These are phyloP conservation scores for Boloria selene DNA, from an alignment of 2,888 invertebrate species.

Conservation along the genomic window DNA sequence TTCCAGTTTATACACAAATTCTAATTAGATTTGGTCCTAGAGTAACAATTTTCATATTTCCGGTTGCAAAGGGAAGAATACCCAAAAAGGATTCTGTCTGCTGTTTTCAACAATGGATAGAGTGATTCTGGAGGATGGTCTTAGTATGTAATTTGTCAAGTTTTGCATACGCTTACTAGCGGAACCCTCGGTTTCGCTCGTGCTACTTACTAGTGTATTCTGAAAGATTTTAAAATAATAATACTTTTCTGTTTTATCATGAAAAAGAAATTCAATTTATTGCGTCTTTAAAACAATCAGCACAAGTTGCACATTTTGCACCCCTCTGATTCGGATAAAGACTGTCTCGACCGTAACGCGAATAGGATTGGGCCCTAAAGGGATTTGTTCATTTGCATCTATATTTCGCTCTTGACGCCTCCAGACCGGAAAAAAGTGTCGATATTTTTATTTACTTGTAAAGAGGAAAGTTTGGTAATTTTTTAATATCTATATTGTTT, in stretches of 20 bases:
- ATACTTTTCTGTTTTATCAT: not conserved
- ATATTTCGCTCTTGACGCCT: constrained; percentile 16
- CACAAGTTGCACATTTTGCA: constrained; percentile 9
- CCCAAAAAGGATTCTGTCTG: no score
- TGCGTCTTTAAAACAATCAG: constrained; percentile 13
- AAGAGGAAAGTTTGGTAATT: not conserved
- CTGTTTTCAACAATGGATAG: no score
- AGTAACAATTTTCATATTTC: no score
- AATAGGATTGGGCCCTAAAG: constrained; percentile 34
- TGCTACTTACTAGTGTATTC: not conserved
- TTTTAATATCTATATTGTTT: not conserved
- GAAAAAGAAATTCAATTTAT: constrained; percentile 2
- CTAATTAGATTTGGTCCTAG: no score
- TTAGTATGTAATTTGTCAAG: no score
- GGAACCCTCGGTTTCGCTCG: no score
- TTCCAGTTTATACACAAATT: no score
- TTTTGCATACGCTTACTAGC: no score
- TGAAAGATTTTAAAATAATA: not conserved
- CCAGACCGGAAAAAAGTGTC: constrained; percentile 6
- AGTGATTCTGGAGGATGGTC: no score
- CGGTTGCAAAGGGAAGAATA: no score
- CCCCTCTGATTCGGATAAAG: constrained; percentile 15
- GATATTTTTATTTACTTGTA: constrained; percentile 15
- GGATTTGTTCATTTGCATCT: constrained; percentile 36
- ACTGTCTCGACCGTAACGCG: constrained; percentile 30